Evolutionary conservation across 2,888 invertebrate species (phyloP), one percentile per base, ranked within the genome.

Genomic region (Oscheius sp.): DNA sequence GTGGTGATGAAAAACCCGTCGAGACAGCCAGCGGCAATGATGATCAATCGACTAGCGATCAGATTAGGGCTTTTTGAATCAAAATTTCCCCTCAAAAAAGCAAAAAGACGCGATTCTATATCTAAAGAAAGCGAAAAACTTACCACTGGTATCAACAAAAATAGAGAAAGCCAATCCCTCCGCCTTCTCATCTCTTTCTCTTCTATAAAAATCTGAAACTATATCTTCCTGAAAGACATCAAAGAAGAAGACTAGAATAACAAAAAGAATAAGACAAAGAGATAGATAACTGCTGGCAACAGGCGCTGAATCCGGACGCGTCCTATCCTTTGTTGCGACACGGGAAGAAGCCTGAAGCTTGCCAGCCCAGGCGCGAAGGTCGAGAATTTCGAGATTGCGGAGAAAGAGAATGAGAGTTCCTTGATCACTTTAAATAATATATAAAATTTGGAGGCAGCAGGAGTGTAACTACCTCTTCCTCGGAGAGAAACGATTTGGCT

Each of bases 91-190:
- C n/a, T n/a, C n/a, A n/a, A n/a, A n/a, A n/a, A n/a, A n/a, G n/a
- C n/a, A n/a, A n/a, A n/a, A n/a, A n/a, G n/a, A n/a, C n/a, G n/a
- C n/a, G n/a, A n/a, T n/a, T n/a, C 46, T n/a, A 2, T 10, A 20
- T 23, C 8, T 2, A 10, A 17, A 27, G 50, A 52, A 5, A 52
- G 1, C n/a, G n/a, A 50, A 29, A 33, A 34, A 37, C 52, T 33
- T 12, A 65, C 65, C 29, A 50, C 10, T 50, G 65, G 65, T 29
- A 65, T 4, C n/a, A 65, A 50, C 25, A 65, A 52, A 20, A 65
- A 37, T 25, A 53, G 10, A 17, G 27, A 17, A 17, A 31, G 27
- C 65, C 65, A 65, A 17, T 53, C 53, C 27, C 65, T 65, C 52
- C 52, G 29, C 53, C 53, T 29, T 39, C 65, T 65, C 52, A 50